phyloP scores from a whole-genome alignment of 2,888 invertebrate species.

The Drepanosiphum platanoidis region DNA sequence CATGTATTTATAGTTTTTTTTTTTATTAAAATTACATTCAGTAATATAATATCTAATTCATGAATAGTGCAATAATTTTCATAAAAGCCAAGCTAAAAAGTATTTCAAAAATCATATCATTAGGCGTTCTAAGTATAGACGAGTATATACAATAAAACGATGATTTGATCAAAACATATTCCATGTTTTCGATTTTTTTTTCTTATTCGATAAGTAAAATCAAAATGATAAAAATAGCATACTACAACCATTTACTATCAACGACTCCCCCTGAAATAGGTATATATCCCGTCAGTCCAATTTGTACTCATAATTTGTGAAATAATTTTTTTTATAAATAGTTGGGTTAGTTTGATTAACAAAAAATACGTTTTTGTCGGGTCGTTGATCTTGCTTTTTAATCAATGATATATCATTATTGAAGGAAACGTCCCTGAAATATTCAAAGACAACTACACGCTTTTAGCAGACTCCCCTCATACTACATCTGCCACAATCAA shows the following conservation, averaged over 20 bases:
- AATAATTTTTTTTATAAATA: slow-evolving; percentile 2
- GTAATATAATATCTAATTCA: too few species aligned
- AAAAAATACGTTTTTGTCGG: slow-evolving; percentile 21
- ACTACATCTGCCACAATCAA: too few species aligned
- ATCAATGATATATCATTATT: slow-evolving; percentile 34
- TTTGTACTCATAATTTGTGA: not conserved
- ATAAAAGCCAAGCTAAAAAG: too few species aligned
- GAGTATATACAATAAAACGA: too few species aligned
- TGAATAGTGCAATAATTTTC: too few species aligned
- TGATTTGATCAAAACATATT: too few species aligned
- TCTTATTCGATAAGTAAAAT: not conserved
- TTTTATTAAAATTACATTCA: too few species aligned
- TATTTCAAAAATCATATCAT: too few species aligned
- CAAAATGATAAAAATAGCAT: slow-evolving; percentile 1
- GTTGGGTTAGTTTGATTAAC: slow-evolving; percentile 17
- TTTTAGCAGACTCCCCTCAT: too few species aligned
- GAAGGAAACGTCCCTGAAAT: not conserved
- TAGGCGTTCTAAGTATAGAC: too few species aligned
- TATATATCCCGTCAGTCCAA: not conserved
- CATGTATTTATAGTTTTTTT: too few species aligned
- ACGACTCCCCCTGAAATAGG: not conserved
- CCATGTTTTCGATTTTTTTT: too few species aligned
- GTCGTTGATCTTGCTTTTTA: slow-evolving; percentile 12
- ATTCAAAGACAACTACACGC: not conserved
- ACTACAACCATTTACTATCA: slow-evolving; percentile 28